Base-by-base conservation (phyloP, 2,888 invertebrate genomes). In the Nymphalis urticae region DNA sequence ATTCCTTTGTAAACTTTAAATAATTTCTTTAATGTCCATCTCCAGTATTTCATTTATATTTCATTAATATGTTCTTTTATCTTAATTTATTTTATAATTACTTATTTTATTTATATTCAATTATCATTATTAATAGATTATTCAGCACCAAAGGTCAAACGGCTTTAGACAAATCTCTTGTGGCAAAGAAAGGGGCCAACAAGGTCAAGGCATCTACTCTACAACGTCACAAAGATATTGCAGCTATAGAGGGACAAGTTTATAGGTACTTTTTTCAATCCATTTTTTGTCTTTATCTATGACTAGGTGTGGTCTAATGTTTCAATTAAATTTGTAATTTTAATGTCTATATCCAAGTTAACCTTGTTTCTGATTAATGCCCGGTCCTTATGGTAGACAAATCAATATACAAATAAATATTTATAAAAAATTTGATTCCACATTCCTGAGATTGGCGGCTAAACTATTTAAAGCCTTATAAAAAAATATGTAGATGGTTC, bases 141-240 rank as follows among this genome's bases (percentile, higher is more conserved):
- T 99, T 98, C 85, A 96, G 96, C 71, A 99, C 98, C 0, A 99
- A 99, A 89, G 99, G 99, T 0, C 95, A 98, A 82, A 97, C 96
- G 64, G 97, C 98, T 13, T 88, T 99, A 59, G 98, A 99, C 86
- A 97, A 98, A 42, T 95, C 97, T 21, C 92, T 99, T 65, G 95
- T 98, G 83, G 98, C 98, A 0, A 98, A 98, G 83, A 97, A 96
- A 75, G 97, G 97, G 73, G 95, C 95, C 2, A 96, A 96, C 13
- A 92, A 92, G 73, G 92, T 89, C 0, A 93, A 93, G 72, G 91
- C 92, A 1, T 88, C 92, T 1, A 92, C 92, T 8, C 93, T 89
- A 75, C 93, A 93, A 73, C 95, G 97, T 56, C 96, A 98, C 80
- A 96, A 96, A 79, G 98, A 99, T 78, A 95, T 98, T 69, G 98